Base-by-base conservation (phyloP, 2,113 vertebrate species). In the Probosciger aterrimus region DNA sequence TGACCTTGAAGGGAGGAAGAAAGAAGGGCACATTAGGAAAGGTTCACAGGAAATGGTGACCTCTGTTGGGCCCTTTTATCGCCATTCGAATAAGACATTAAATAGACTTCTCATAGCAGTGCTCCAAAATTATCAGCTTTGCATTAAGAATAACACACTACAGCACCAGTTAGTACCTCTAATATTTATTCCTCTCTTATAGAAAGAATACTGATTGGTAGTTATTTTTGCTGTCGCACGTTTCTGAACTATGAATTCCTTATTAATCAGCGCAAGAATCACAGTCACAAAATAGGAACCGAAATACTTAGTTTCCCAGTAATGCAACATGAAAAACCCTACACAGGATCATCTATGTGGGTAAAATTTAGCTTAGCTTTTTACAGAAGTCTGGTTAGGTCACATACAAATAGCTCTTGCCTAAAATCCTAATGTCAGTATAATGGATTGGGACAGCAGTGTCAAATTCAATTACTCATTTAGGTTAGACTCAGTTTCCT, bases 381-480 rank as follows among this genome's bases (percentile, higher is more conserved):
- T 30, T 55, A 8, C 31, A n/a, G 19, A 63, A 77, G 22, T 47
- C 88, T 86, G 47, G 47, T 79, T 46, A 83, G 91, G 91, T 88
- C 88, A 76, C 41, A 46, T 64, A 10, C 47, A 55, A 35, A 30
- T 33, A 46, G 44, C 53, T 69, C 37, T 67, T 91, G 46, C 63
- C 81, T 82, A 44, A 85, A 96, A 75, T 73, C 28, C 39, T 53
- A 3, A 46, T 70, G 73, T 97, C 79, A 88, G 2, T 79, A 12
- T 95, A 97, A 95, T 90, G 83, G 62, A 69, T 76, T 50, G 67
- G 52, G 90, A 94, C 91, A 95, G 90, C 77, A 55, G 57, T 60
- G 92, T 96, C 96, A 93, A 91, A 95, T 69, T 70, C 82, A 88
- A 83, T 97, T 95, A 91, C 52, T 94, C 88, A 60, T 90, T 85